Percentiles rank a stretch among this genome's conserved stretches.
phyloP scores from a whole-genome alignment of 92 coral and sea anemone genomes.

The Blastomussa wellsi region DNA sequence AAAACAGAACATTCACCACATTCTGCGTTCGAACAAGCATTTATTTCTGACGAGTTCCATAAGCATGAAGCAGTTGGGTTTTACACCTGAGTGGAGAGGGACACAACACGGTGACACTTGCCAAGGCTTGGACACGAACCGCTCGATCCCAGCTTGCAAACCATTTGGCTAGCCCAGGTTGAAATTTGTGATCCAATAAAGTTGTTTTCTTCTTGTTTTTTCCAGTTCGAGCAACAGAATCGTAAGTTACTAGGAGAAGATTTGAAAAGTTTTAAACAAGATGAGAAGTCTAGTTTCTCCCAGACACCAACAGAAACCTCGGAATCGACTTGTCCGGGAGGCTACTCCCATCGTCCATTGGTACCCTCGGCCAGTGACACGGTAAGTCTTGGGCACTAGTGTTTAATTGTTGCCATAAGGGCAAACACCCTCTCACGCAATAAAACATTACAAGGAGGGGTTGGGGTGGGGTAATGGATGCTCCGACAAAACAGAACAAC shows the following conservation, averaged over 20 bases:
- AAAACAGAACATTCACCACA: too few relatives aligned
- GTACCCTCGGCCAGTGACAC: constrained; percentile 46
- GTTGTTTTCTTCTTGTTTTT: neutral
- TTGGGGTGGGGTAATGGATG: too few relatives aligned
- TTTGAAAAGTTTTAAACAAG: constrained; percentile 5
- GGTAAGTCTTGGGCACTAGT: constrained; percentile 44
- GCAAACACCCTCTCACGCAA: neutral
- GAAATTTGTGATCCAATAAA: neutral
- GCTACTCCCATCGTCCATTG: constrained; percentile 47
- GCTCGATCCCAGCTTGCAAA: too few relatives aligned
- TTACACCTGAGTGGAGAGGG: too few relatives aligned
- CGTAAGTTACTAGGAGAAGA: constrained; percentile 34
- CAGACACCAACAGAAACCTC: neutral
- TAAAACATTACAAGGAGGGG: neutral
- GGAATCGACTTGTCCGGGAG: neutral
- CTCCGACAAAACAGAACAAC: too few relatives aligned
- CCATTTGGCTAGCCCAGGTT: too few relatives aligned
- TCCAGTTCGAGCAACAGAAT: constrained; percentile 46
- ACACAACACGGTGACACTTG: too few relatives aligned
- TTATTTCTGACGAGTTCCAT: too few relatives aligned
- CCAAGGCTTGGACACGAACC: too few relatives aligned
- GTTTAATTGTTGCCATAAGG: neutral
- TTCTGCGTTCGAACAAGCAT: too few relatives aligned
- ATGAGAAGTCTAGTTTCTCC: neutral
- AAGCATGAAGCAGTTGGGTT: too few relatives aligned